Percentiles rank a stretch among this genome's conserved stretches.
Conservation (phyloP, 2,113 vertebrate species). For the Apus apus region DNA sequence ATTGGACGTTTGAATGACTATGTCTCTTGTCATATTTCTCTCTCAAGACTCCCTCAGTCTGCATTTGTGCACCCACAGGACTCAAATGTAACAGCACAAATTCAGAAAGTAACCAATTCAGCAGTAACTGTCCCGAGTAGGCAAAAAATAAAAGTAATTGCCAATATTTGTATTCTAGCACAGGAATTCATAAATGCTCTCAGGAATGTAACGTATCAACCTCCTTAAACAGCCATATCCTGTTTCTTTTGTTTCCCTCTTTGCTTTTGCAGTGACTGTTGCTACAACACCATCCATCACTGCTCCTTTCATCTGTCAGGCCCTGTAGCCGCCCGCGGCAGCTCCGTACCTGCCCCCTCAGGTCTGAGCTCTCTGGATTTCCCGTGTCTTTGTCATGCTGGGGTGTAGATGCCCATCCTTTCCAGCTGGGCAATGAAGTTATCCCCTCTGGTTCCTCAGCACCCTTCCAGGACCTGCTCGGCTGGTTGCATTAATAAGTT, state of each 20-base stretch:
- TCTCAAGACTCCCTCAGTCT: background rate
- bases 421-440: background rate
- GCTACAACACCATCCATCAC: conserved; percentile 52
- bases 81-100: background rate
- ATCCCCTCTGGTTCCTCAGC: background rate
- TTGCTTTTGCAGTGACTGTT: conserved; percentile 46
- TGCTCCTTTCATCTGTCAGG: background rate
- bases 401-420: background rate
- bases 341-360: background rate
- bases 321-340: background rate
- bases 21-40: background rate
- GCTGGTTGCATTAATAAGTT: background rate
- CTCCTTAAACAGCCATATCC: conserved; percentile 35
- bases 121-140: background rate
- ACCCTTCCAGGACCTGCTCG: background rate
- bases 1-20: background rate
- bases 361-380: background rate
- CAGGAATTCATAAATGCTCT: conserved; percentile 2
- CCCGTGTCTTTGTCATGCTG: background rate
- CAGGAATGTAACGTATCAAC: conserved; percentile 30
- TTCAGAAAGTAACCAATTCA: background rate
- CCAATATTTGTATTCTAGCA: background rate
- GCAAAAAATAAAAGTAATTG: background rate
- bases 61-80: background rate
- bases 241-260: conserved; percentile 60